Evolutionary conservation across 2,113 vertebrate genomes (phyloP), one percentile per base, ranked within the genome.

Genomic region (Seriola rivoliana): DNA sequence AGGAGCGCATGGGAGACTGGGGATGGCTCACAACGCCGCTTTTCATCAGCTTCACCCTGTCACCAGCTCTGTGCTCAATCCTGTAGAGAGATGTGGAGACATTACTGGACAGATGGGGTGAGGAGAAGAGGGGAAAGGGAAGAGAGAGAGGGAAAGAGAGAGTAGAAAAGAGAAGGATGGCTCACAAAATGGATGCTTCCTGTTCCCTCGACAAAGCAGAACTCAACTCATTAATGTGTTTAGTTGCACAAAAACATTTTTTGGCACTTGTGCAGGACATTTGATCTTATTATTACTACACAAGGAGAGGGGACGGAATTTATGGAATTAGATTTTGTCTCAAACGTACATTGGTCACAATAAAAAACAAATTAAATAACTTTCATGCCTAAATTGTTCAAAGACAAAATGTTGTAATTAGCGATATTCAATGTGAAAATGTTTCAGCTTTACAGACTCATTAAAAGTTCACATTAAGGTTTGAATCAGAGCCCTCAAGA

Each of bases 21-120:
- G 50, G 71, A 84, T 46, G 79, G 70, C 55, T 85, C 85, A 82
- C 89, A 81, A 88, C 64, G 85, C 57, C 60, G 58, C 90, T 86
- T 89, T 85, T 85, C 75, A 91, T 88, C 84, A 88, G 62, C 74
- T 54, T 91, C 82, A 91, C 3, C 44, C 70, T 59, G 5, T 58
- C 81, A 57, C 59, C 34, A 9, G 82, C 70, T 73, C 60, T 59
- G 44, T 69, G 78, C 73, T 80, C 76, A 74, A 29, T 55, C 63
- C 80, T 81, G 82, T 48, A 10, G 74, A 88, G 76, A 83, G 40
- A 77, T 9, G 38, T 25, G 48, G 58, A 79, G 38, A 78, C 42
- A 52, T 79, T 67, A 64, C 48, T 34, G 34, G 50, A 88, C 23
- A 60, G 75, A 72, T 40, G 19, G 48, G 32, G 55, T 0, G 78